phyloP scores from a whole-genome alignment of 2,797 vertebrate genomes.

The Tokudaia tokunoshimensis region DNA sequence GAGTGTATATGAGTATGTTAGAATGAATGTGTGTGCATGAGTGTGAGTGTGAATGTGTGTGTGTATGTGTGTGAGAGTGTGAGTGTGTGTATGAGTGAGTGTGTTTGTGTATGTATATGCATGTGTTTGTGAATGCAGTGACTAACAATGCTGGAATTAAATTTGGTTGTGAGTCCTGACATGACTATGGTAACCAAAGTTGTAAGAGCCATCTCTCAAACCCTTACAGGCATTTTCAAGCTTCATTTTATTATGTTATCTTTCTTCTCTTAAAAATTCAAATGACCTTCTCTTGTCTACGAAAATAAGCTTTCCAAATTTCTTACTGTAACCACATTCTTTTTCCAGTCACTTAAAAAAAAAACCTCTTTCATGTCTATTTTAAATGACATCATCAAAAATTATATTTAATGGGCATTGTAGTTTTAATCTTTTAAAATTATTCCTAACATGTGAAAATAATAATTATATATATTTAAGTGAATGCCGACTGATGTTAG shows the following conservation, averaged over 20 bases:
- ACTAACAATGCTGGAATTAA: not conserved
- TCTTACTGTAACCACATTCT: not conserved
- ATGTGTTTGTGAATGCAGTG: not conserved
- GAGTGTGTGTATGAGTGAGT: not conserved
- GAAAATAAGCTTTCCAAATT: constrained; percentile 8
- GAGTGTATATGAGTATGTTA: no score
- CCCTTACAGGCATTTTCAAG: not conserved
- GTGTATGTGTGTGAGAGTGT: not conserved
- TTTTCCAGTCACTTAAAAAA: not conserved
- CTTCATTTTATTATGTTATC: not conserved
- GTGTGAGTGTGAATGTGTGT: no score
- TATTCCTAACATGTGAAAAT: not conserved
- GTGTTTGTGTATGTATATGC: not conserved
- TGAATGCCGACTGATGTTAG: not conserved
- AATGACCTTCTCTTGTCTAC: not conserved
- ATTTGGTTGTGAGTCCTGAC: not conserved
- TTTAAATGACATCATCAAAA: not conserved
- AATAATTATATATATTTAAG: not conserved
- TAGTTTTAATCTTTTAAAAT: not conserved
- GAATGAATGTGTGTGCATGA: no score
- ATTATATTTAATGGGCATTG: not conserved
- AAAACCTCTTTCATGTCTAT: not conserved
- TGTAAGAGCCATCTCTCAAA: not conserved
- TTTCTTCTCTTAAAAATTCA: not conserved
- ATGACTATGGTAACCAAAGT: not conserved